phyloP scores from a whole-genome alignment of 1,140 invertebrate species.

The Neodiprion lecontei region DNA sequence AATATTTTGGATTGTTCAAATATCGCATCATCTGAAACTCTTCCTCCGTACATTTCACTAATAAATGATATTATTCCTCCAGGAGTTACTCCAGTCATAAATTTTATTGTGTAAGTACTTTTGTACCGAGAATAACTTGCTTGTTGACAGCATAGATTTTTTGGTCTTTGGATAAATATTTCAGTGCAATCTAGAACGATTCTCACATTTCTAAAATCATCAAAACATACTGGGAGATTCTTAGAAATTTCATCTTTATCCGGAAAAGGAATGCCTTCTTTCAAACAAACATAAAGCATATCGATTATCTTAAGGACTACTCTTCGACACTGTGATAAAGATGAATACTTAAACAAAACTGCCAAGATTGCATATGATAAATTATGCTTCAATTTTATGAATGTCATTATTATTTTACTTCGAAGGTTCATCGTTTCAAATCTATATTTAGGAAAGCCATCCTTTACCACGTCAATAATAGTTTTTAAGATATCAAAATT shows the following conservation, averaged over 20 bases:
- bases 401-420: no score
- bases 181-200: slow-evolving; percentile 39
- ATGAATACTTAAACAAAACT: slow-evolving; percentile 12
- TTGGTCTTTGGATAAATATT: slow-evolving; percentile 29
- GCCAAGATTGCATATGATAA: no score
- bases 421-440: no score
- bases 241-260: slow-evolving; percentile 19
- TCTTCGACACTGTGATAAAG: slow-evolving; percentile 15
- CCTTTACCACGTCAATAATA: no score
- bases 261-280: slow-evolving; percentile 18
- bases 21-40: slow-evolving; percentile 28
- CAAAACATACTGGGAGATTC: slow-evolving; percentile 29
- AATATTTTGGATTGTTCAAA: slow-evolving; percentile 31
- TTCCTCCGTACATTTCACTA: slow-evolving; percentile 37
- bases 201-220: slow-evolving; percentile 23
- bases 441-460: no score
- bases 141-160: slow-evolving; percentile 28
- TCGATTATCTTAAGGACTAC: slow-evolving; percentile 16
- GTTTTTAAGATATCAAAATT: no score
- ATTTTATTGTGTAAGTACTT: slow-evolving; percentile 40
- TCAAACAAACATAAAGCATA: slow-evolving; percentile 20
- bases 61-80: slow-evolving; percentile 39
- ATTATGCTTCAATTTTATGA: no score
- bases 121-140: slow-evolving; percentile 44
- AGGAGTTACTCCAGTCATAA: slow-evolving; percentile 24